Evolutionary conservation across 1,140 invertebrate species (phyloP).

Genomic region (Ruditapes philippinarum): DNA sequence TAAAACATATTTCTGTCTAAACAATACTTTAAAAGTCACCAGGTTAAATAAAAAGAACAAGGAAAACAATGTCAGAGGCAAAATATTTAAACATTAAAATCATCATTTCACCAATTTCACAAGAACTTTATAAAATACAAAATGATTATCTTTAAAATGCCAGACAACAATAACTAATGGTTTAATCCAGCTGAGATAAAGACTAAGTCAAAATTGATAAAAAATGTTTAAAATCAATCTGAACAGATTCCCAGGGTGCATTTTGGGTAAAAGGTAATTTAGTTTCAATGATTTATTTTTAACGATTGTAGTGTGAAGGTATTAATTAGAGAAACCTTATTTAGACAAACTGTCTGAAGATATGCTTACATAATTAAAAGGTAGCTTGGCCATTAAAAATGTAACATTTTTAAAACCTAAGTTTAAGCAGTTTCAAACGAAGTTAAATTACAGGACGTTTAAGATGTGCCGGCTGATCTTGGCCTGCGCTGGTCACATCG

Average conservation of each 20-base stretch:
- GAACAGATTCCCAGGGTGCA: background rate
- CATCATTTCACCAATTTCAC: background rate
- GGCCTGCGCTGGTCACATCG: too few relatives aligned
- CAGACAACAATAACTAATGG: background rate
- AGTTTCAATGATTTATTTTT: background rate
- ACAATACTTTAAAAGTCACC: background rate
- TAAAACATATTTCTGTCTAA: conserved; percentile 9
- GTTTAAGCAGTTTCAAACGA: too few relatives aligned
- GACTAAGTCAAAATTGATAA: background rate
- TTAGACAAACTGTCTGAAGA: background rate
- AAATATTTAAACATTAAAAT: background rate
- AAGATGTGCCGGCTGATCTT: too few relatives aligned
- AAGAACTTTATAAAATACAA: background rate
- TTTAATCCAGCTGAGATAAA: background rate
- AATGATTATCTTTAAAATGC: background rate
- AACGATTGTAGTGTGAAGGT: background rate
- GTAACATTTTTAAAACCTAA: background rate
- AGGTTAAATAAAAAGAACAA: background rate
- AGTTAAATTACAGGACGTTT: too few relatives aligned
- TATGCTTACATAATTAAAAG: background rate
- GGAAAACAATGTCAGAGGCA: background rate
- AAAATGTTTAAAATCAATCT: background rate
- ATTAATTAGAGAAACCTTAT: background rate
- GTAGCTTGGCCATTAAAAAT: background rate
- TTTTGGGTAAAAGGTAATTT: background rate